phyloP scores from a whole-genome alignment of 1,140 invertebrate genomes.

The Danaus melanippus region DNA sequence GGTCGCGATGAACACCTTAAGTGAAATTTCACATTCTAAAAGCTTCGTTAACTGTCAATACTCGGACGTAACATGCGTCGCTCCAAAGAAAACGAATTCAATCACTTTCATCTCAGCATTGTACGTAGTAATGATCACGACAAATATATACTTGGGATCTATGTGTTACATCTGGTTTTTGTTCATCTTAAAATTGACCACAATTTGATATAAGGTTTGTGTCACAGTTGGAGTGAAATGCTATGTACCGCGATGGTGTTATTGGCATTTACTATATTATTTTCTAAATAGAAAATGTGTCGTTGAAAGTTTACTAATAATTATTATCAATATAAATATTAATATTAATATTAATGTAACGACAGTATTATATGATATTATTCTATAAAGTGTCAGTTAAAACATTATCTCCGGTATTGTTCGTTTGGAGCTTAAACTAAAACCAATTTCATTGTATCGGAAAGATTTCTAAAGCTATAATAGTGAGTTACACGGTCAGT shows the following conservation, averaged over 20 bases:
- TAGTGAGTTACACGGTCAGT: too few species aligned
- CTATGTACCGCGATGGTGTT: constrained; percentile 20
- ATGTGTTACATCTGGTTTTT: constrained; percentile 57
- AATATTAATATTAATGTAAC: too few species aligned
- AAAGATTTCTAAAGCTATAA: too few species aligned
- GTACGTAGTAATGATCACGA: constrained; percentile 43
- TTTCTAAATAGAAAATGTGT: constrained; percentile 9
- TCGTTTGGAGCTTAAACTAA: too few species aligned
- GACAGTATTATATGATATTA: too few species aligned
- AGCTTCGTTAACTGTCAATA: constrained; percentile 32
- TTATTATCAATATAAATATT: too few species aligned
- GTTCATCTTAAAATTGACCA: constrained; percentile 32
- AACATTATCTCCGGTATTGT: background rate
- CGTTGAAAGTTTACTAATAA: too few species aligned
- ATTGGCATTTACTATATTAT: background rate
- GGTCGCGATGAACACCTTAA: constrained; percentile 17
- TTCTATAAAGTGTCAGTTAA: too few species aligned
- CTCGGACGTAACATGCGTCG: constrained; percentile 20
- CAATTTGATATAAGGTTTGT: constrained; percentile 26
- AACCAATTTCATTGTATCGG: too few species aligned
- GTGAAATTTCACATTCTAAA: constrained; percentile 31
- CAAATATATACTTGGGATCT: constrained; percentile 58
- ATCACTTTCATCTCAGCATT: constrained; percentile 60
- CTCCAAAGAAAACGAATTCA: constrained; percentile 43
- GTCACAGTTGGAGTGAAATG: too few species aligned